Base-by-base conservation (phyloP, 2,888 invertebrate genomes). In the Euplexia lucipara region DNA sequence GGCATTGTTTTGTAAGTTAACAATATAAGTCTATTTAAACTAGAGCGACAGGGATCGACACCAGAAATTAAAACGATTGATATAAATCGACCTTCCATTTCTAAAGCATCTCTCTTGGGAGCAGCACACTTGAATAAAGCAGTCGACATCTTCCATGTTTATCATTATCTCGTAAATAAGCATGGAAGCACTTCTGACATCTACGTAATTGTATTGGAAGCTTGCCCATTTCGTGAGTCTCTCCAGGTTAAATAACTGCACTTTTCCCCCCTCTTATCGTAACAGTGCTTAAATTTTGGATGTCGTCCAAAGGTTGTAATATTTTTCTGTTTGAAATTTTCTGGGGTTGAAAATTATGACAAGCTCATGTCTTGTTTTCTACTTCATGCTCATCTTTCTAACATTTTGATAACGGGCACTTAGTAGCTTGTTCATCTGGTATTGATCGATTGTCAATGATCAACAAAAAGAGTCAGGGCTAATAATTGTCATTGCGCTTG, bases 251-350 rank as follows among this genome's bases (percentile, higher is more conserved):
- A 59, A 39, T 64, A 73, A 57, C 44, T 53, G 58, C 49, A 51
- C 49, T 66, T 71, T 60, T 61, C 54, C 41, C n/a, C 41, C n/a
- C 18, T 44, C 44, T 59, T 58, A 39, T 26, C 37, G 35, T 59
- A 62, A 58, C 44, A 57, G 47, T 47, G 65, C 47, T 68, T 47
- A n/a, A 47, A 48, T 56, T 52, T 72, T 75, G 75, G 74, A 68
- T 10, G 20, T 1, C 9, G 2, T 32, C 78, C 75, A 75, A 65
- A 51, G 12, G 47, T 34, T 52, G 68, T 58, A n/a, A 52, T 53
- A 60, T 20, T 51, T 16, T 49, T 39, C 5, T 1, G 5, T 51
- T 54, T 47, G n/a, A 2, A 3, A 14, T 35, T 37, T 32, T 42
- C 26, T 2, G 5, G 26, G 5, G 5, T 26, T 2, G 26, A 5